phyloP scores from a whole-genome alignment of 2,888 invertebrate species.

The Eilema griseolum region DNA sequence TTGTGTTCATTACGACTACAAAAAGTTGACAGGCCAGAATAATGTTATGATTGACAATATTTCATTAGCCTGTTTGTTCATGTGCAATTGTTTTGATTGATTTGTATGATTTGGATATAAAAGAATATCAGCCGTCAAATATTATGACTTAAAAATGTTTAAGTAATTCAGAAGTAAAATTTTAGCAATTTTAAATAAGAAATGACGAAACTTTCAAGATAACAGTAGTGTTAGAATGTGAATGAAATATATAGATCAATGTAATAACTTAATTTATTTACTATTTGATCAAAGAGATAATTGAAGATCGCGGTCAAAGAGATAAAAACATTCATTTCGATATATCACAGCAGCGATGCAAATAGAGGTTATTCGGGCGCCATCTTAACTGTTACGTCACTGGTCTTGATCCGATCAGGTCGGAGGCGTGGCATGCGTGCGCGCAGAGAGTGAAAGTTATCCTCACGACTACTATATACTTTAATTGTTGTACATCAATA shows the following conservation, averaged over 20 bases:
- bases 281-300: slow-evolving; percentile 35
- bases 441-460: slow-evolving; percentile 78
- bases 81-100: not conserved
- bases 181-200: too few relatives aligned
- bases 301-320: slow-evolving; percentile 24
- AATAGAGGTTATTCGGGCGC: slow-evolving; percentile 58
- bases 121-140: too few relatives aligned
- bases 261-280: slow-evolving; percentile 36
- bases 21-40: not conserved
- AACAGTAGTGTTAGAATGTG: not conserved
- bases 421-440: slow-evolving; percentile 62
- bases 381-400: slow-evolving; percentile 55
- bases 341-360: slow-evolving; percentile 50
- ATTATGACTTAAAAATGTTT: too few relatives aligned
- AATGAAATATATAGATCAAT: slow-evolving; percentile 25
- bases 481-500: slow-evolving; percentile 65
- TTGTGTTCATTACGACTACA: not conserved
- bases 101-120: too few relatives aligned
- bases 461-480: slow-evolving; percentile 69
- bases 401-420: slow-evolving; percentile 43
- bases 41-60: not conserved
- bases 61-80: not conserved
- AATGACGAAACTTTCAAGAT: not conserved
- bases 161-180: not conserved
- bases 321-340: slow-evolving; percentile 51